Base-by-base conservation (phyloP, 35 echinoderm and acorn worm species). In the Hemicentrotus pulcherrimus region DNA sequence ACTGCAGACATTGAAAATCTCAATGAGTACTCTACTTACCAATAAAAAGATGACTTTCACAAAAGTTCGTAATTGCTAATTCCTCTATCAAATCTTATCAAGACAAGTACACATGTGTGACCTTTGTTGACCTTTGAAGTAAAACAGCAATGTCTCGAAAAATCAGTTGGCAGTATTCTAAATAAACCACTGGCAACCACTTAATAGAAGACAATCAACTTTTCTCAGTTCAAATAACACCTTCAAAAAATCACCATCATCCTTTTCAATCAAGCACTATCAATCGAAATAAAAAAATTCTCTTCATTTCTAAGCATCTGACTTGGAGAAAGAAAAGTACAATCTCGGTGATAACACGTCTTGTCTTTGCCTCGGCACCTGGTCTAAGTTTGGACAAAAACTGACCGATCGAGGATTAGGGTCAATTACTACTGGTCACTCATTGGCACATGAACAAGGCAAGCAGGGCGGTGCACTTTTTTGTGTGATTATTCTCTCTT, bases 391-490 rank as follows among this genome's bases (percentile, higher is more conserved):
- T 90, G 88, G 65, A 78, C 65, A n/a, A 90, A 92, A 93, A 50
- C 91, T 32, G 91, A 47, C 48, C 48, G 91, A 93, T 30, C 19
- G 47, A 47, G 91, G 91, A 58, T 93, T 93, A 93, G 32, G 48
- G 46, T 45, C 91, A 58, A 93, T 31, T 50, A 93, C 46, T 93
- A 58, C 48, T 32, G 91, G 91, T 93, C 91, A 93, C 91, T 93
- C 91, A 93, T 58, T 58, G 32, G 46, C 88, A 90, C 88, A 90
- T 90, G 88, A 32, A 90, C 35, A 41, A 41, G 19, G 15, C 5
- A n/a, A 5, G 88, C 88, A 19, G 91, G 91, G 91, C 91, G 91
- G 91, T 93, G 91, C 91, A 93, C 91, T 93, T 93, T 93, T 58
- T n/a, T n/a, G n/a, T n/a, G 48, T 58, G 46, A 50, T 93, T 93